Evolutionary conservation across 2,888 invertebrate genomes (phyloP).

Genomic region (Neria commutata): DNA sequence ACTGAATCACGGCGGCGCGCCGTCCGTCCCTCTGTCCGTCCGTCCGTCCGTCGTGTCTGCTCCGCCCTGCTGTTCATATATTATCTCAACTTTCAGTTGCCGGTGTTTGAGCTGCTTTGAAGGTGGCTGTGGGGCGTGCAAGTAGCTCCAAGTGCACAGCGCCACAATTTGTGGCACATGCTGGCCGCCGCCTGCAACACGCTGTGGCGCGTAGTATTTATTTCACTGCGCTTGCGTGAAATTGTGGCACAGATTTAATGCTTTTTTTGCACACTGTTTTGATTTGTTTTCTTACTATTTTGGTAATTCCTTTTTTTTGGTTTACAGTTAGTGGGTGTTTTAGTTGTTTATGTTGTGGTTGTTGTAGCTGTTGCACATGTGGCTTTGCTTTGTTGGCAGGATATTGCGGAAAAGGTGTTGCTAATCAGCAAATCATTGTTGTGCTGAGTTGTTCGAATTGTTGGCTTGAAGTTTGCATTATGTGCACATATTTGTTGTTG

Average conservation of each 20-base stretch:
- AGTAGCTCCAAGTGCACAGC: slow-evolving; percentile 7
- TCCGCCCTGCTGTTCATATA: slow-evolving; percentile 44
- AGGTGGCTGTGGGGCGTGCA: background rate
- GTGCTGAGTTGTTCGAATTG: slow-evolving; percentile 50
- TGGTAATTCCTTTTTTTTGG: slow-evolving; percentile 17
- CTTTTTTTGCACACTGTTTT: slow-evolving; percentile 49
- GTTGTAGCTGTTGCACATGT: slow-evolving; percentile 42
- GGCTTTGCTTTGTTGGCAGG: no score
- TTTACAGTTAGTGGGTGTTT: slow-evolving; percentile 36
- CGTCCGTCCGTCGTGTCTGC: no score
- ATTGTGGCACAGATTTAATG: slow-evolving; percentile 52
- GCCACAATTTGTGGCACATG: slow-evolving; percentile 44
- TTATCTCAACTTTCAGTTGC: slow-evolving; percentile 40
- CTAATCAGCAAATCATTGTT: slow-evolving; percentile 56
- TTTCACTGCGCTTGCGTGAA: slow-evolving; percentile 13
- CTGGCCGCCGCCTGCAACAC: slow-evolving; percentile 32
- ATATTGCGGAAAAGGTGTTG: slow-evolving; percentile 57
- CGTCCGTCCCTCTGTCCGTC: background rate
- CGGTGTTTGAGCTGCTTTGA: background rate
- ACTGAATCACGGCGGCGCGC: slow-evolving; percentile 48
- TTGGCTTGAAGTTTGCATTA: no score
- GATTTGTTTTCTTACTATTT: slow-evolving; percentile 31
- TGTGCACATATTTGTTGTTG: slow-evolving; percentile 31
- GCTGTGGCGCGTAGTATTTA: slow-evolving; percentile 24
- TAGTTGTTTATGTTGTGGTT: slow-evolving; percentile 36